Evolutionary conservation across 1,140 invertebrate species (phyloP), one percentile per base, ranked within the genome.

Genomic region (Monomorium pharaonis): DNA sequence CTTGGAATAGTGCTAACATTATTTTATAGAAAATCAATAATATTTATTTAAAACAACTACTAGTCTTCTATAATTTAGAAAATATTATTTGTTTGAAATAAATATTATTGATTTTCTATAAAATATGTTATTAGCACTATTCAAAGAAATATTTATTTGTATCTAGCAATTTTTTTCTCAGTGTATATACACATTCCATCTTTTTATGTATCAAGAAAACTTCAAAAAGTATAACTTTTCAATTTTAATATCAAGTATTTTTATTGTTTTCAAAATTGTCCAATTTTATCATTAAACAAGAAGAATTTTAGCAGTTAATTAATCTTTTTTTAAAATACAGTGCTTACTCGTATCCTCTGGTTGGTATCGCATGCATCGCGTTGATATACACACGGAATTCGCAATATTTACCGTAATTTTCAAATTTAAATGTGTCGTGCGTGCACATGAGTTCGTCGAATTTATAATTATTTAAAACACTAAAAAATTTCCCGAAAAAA

Each of bases 331-430:
- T 2, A 21, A 49, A 14, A 9, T 44, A 2, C 16, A 42, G 9
- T 78, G 18, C 10, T 33, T 33, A 63, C 1, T 74, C n/a, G 7
- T 74, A 24, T 60, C n/a, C 14, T 24, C 27, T 60, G 67, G 51
- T 74, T 47, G 37, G 14, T 47, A 56, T 83, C 65, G 51, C 42
- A 47, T 72, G 78, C 24, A 56, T 42, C 58, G 70, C 70, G 56
- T 84, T 54, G 33, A 62, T 33, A 27, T 62, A 60, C 44, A 60
- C 42, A 47, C n/a, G 24, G 12, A 49, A 62, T 76, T 49, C 70
- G 42, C n/a, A 27, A n/a, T 47, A 49, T 60, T 42, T 1, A 12
- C 6, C 9, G 1, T 42, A 33, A 60, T 62, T 33, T 21, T 0
- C 14, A 16, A 30, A 47, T 70, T 56, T 12, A 37, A 58, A 47